Evolutionary conservation across 2,113 vertebrate species (phyloP).

Genomic region (Callopanchax toddi): DNA sequence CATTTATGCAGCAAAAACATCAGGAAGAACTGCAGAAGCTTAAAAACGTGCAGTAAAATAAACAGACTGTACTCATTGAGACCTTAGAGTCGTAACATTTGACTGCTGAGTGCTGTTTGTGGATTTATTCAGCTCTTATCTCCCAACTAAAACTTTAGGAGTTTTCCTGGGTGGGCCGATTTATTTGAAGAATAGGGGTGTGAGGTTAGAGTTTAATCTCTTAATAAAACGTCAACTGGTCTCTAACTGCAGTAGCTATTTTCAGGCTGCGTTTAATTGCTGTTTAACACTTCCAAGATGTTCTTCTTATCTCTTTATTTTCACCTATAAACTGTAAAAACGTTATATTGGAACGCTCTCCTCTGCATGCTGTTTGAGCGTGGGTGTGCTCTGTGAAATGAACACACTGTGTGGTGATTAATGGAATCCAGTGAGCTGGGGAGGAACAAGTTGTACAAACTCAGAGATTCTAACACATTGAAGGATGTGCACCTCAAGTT

Average conservation of each 20-base stretch:
- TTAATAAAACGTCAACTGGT: conserved; percentile 21
- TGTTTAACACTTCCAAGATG: conserved; percentile 32
- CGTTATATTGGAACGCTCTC: conserved; percentile 16
- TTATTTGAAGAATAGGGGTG: neutral
- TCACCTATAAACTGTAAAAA: conserved; percentile 12
- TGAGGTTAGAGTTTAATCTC: neutral
- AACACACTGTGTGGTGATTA: conserved; percentile 49
- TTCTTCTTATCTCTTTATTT: conserved; percentile 1
- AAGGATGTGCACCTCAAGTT: conserved; percentile 29
- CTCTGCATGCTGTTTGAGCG: conserved; percentile 13
- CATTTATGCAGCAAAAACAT: neutral
- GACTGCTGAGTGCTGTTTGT: conserved; percentile 24
- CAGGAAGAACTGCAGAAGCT: conserved; percentile 10
- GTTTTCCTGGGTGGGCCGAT: neutral
- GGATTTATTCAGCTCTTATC: conserved; percentile 45
- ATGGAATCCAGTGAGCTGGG: conserved; percentile 43
- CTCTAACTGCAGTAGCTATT: conserved; percentile 26
- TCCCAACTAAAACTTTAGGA: conserved; percentile 4
- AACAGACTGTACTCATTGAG: conserved; percentile 14
- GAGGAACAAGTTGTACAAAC: conserved; percentile 16
- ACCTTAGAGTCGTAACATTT: conserved; percentile 37
- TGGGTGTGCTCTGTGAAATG: conserved; percentile 19
- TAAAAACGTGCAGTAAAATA: conserved; percentile 30
- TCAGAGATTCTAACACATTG: conserved; percentile 31
- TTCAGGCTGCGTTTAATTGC: conserved; percentile 14